phyloP scores from a whole-genome alignment of 2,888 invertebrate species.

The Sinelater perroti region DNA sequence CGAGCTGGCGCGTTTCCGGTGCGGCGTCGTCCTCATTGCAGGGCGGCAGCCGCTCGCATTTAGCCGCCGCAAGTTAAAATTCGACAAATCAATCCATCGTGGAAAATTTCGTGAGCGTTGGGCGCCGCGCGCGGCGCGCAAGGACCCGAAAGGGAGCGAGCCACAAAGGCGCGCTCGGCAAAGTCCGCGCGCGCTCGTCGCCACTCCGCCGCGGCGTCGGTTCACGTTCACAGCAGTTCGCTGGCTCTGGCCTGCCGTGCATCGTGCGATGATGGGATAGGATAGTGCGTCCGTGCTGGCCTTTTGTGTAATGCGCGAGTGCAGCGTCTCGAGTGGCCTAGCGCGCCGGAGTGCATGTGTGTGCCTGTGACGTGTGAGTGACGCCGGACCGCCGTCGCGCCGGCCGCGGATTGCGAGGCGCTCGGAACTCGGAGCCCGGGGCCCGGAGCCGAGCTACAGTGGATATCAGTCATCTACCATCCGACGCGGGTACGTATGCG shows the following conservation, averaged over 20 bases:
- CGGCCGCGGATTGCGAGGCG: constrained; percentile 33
- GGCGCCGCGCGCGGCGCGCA: constrained; percentile 1
- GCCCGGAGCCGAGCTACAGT: constrained; percentile 28
- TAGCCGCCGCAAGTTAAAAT: too few relatives aligned
- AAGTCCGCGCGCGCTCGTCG: constrained; percentile 9
- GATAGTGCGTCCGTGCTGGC: constrained; percentile 31
- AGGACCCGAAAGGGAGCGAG: constrained; percentile 1
- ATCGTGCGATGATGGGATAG: constrained; percentile 30
- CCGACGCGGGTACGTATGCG: constrained; percentile 36
- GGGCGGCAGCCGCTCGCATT: too few relatives aligned
- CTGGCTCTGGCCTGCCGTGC: constrained; percentile 27
- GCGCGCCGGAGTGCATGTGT: constrained; percentile 21
- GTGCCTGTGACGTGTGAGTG: constrained; percentile 31
- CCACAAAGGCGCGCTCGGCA: constrained; percentile 11
- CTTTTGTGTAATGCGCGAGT: constrained; percentile 34
- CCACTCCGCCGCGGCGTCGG: constrained; percentile 15
- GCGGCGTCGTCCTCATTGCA: too few relatives aligned
- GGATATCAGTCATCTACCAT: constrained; percentile 38
- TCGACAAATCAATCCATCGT: too few relatives aligned
- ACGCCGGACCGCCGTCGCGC: constrained; percentile 35
- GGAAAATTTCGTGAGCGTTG: too few relatives aligned
- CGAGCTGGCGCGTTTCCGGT: too few relatives aligned
- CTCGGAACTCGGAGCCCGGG: too few relatives aligned
- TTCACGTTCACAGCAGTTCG: constrained; percentile 30
- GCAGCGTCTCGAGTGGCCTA: constrained; percentile 25